Conservation (phyloP, 2,888 invertebrate genomes). For the Nemotelus pantherinus region DNA sequence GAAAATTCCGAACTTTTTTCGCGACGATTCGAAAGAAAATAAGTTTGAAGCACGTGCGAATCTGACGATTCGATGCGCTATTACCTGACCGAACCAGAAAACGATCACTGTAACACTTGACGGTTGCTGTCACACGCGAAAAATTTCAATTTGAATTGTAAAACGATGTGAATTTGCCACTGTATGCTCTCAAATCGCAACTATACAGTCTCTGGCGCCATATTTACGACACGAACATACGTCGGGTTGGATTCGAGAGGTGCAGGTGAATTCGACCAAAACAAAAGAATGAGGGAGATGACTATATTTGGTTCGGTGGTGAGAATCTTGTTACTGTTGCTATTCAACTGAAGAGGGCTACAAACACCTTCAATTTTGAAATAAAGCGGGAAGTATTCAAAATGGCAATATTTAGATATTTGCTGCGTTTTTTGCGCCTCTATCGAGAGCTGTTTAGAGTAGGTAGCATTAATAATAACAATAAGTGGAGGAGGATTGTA, state of each 20-base stretch:
- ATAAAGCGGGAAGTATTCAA: no score
- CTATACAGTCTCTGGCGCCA: slow-evolving; percentile 22
- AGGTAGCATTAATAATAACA: no score
- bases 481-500: no score
- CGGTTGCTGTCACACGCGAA: background rate
- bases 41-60: slow-evolving; percentile 17
- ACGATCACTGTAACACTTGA: background rate
- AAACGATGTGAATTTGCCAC: background rate
- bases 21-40: background rate
- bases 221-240: slow-evolving; percentile 16
- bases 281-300: no score
- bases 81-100: slow-evolving; percentile 1
- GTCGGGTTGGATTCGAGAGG: slow-evolving; percentile 1
- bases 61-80: background rate
- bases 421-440: no score
- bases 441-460: no score
- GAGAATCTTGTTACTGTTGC: no score
- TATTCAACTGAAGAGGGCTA: no score
- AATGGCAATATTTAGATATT: no score
- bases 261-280: background rate
- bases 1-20: background rate
- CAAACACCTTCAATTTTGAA: no score
- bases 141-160: background rate
- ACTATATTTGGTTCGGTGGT: no score
- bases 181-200: background rate